A percentile compares a stretch with the other conserved stretches of the same genome.
Conservation (phyloP, 2,113 vertebrate genomes). For the Nestor notabilis region DNA sequence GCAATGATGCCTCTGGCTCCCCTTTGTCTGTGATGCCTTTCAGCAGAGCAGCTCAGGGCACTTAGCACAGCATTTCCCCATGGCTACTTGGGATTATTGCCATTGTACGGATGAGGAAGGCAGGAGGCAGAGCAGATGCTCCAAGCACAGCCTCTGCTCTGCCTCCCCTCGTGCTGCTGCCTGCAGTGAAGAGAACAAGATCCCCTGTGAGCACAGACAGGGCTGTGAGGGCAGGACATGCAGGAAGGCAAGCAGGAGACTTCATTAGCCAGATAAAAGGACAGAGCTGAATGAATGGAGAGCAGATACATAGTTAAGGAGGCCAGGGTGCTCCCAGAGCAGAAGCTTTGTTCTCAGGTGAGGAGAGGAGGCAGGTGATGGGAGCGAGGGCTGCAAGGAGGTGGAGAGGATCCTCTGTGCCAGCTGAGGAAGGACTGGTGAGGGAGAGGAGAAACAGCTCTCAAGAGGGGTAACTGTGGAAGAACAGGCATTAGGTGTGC, state of each 20-base stretch:
- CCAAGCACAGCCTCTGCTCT: not conserved
- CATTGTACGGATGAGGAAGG: accelerated
- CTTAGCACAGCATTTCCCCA: accelerated
- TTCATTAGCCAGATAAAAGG: not conserved
- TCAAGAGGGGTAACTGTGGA: not conserved
- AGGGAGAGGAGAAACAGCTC: not conserved
- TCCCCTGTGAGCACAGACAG: accelerated
- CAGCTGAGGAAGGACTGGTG: not conserved
- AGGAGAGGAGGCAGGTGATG: not conserved
- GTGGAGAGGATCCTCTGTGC: not conserved
- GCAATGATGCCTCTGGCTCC: not conserved
- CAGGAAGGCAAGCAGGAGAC: accelerated
- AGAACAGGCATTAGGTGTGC: not conserved
- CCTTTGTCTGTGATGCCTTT: not conserved
- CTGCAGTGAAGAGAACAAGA: not conserved
- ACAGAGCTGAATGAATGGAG: not conserved
- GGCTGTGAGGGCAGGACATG: not conserved
- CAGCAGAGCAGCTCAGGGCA: accelerated
- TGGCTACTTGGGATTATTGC: not conserved
- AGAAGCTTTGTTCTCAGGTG: not conserved
- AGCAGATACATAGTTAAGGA: not conserved
- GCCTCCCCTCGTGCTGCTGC: accelerated
- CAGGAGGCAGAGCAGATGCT: not conserved
- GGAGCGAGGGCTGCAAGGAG: not conserved
- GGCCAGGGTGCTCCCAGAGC: not conserved